Conservation (phyloP, 2,113 vertebrate species). For the Dicrurus megarhynchus region DNA sequence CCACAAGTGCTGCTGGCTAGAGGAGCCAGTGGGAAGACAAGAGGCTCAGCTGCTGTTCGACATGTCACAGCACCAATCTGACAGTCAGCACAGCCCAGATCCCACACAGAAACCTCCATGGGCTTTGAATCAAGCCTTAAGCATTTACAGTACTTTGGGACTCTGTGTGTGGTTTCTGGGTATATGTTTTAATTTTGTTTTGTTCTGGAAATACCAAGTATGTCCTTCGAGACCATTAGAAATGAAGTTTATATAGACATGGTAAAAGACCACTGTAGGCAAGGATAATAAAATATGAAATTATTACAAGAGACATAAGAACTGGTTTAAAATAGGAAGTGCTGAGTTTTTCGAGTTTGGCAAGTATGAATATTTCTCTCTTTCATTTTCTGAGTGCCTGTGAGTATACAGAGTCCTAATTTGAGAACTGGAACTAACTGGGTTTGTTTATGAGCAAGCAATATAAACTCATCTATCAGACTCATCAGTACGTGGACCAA, state of each 20-base stretch:
- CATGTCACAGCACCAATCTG: not conserved
- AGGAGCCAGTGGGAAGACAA: not conserved
- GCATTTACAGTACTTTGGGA: not conserved
- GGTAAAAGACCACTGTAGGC: constrained; percentile 7
- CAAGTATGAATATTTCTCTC: constrained; percentile 13
- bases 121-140: not conserved
- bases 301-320: constrained; percentile 5
- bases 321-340: constrained; percentile 37
- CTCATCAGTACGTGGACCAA: constrained; percentile 15
- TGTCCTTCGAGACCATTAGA: constrained; percentile 7
- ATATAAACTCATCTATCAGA: constrained; percentile 19
- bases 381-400: not conserved
- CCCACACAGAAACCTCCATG: not conserved
- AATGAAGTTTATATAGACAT: not conserved
- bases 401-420: constrained; percentile 9
- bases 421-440: not conserved
- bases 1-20: not conserved
- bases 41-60: not conserved
- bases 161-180: constrained; percentile 24
- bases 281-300: constrained; percentile 38
- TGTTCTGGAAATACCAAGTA: constrained; percentile 28
- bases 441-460: constrained; percentile 16
- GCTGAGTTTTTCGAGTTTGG: constrained; percentile 13
- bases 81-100: not conserved
- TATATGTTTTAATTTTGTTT: constrained; percentile 33